Base-by-base conservation (phyloP, 2,113 vertebrate genomes). In the Cricetomys ansorgei region DNA sequence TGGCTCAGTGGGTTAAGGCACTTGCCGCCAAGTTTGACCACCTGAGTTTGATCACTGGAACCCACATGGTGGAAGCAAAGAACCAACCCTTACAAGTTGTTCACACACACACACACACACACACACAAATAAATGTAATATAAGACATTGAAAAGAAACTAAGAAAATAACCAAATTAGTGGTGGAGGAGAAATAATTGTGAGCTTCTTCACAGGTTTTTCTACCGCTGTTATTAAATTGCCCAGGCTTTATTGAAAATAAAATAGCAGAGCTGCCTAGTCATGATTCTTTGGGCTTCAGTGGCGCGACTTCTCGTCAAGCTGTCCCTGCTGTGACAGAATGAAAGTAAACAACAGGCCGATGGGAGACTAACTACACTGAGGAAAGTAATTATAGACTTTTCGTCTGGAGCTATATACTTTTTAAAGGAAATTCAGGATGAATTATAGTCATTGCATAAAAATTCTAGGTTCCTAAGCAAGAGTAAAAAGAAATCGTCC, bases 341-440 rank as follows among this genome's bases (percentile, higher is more conserved):
- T 93, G 84, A 97, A 93, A 95, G 85, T 88, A 95, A 97, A 97
- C 88, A 94, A 91, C 85, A 92, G 76, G 91, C 79, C 88, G 88
- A 76, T 75, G 59, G 84, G 90, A 93, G 50, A 89, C 86, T 92
- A 72, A 89, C 79, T 79, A 57, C 34, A 90, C 37, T 92, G 81
- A 70, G 67, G 50, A 95, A 96, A 97, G 79, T 89, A 89, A 97
- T 53, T 75, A 91, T 0, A 84, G 90, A 79, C 23, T 57, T 93
- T 92, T 89, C 92, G 89, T 73, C 88, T 79, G 89, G 34, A 70
- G 75, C 88, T 79, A n/a, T 21, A 92, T 16, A 43, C 1, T 77
- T 95, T 89, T 90, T 62, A 88, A 90, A 57, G 29, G 85, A 97
- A 93, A 92, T 29, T 87, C 64, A 75, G 50, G 53, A 92, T 34